phyloP scores from a whole-genome alignment of 2,797 vertebrate genomes.

The Silurus lanzhouensis region DNA sequence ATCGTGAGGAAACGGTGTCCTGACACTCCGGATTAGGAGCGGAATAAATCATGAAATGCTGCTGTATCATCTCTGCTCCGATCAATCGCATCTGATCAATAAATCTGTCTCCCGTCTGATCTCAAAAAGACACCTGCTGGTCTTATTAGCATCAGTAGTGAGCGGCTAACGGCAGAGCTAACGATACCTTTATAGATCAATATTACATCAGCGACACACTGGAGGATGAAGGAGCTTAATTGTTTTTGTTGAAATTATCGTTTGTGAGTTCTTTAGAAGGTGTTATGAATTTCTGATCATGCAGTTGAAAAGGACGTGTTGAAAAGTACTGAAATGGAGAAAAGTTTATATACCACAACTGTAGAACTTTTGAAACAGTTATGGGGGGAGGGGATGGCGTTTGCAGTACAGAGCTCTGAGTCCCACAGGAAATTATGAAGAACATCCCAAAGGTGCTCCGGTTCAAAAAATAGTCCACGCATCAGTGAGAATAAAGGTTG shows the following conservation, averaged over 20 bases:
- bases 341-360: background rate
- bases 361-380: background rate
- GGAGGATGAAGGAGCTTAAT: background rate
- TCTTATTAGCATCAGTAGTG: conserved; percentile 73
- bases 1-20: conserved; percentile 54
- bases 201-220: background rate
- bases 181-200: conserved; percentile 16
- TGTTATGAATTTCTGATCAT: background rate
- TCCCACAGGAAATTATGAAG: background rate
- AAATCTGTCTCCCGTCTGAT: conserved; percentile 72
- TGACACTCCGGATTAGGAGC: conserved; percentile 70
- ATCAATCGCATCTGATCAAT: conserved; percentile 77
- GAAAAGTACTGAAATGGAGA: background rate
- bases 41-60: conserved; percentile 78
- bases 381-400: no score
- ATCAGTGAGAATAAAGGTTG: background rate
- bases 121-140: conserved; percentile 59
- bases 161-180: conserved; percentile 63
- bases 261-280: no score
- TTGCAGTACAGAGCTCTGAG: background rate
- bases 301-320: background rate
- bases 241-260: background rate
- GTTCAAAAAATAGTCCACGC: background rate
- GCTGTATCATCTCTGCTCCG: conserved; percentile 74
- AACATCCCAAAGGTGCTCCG: background rate